Conservation (phyloP, 2,888 invertebrate species). For the Stenodera caucasica region DNA sequence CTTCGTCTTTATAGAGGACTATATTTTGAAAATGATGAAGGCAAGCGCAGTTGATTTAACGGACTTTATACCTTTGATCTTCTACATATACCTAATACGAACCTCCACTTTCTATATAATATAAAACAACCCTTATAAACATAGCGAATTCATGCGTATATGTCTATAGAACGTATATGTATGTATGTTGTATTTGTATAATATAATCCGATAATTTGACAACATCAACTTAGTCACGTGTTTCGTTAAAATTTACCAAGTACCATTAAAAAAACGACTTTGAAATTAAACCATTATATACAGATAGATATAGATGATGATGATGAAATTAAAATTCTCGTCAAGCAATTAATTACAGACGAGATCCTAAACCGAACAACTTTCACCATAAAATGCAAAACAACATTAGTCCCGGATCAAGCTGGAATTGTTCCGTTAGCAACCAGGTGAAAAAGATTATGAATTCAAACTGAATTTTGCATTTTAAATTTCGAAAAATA, state of each 20-base stretch:
- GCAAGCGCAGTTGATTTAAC: constrained; percentile 28
- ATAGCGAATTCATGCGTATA: background rate
- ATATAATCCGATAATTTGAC: background rate
- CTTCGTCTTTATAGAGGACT: background rate
- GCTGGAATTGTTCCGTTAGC: constrained; percentile 4
- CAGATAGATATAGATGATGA: background rate
- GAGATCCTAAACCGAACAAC: background rate
- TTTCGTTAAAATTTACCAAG: background rate
- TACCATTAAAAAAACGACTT: background rate
- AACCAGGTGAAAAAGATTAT: constrained; percentile 6
- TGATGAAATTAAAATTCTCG: constrained; percentile 5
- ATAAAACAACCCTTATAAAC: constrained; percentile 25
- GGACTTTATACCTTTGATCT: constrained; percentile 31
- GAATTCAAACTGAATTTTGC: background rate
- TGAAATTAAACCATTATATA: background rate
- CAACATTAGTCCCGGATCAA: constrained; percentile 5
- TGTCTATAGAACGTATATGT: background rate
- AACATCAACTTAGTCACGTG: background rate
- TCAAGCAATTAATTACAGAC: constrained; percentile 7
- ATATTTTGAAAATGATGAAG: background rate
- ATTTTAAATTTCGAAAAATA: constrained; percentile 5
- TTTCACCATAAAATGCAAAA: background rate
- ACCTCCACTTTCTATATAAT: constrained; percentile 12
- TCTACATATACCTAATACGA: constrained; percentile 6
- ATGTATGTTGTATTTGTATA: background rate